Conservation (phyloP, 2,888 invertebrate genomes). For the Drosophila atroscutellata region DNA sequence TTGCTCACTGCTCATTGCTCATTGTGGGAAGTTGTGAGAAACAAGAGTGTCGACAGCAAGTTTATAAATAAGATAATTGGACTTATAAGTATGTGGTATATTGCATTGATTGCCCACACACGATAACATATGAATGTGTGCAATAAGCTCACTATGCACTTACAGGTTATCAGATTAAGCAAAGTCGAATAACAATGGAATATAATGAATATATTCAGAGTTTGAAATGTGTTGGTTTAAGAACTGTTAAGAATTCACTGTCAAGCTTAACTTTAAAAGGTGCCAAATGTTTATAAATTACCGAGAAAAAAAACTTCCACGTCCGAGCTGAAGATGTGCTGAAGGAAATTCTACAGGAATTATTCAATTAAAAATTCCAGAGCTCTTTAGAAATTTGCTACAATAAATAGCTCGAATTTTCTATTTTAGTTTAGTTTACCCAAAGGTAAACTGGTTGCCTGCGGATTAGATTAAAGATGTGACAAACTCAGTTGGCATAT, state of each 20-base stretch:
- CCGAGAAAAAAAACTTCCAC: neutral
- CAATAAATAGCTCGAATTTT: neutral
- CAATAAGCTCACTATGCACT: slow-evolving; percentile 1
- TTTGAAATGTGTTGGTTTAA: neutral
- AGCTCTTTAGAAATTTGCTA: neutral
- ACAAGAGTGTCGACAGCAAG: slow-evolving; percentile 53
- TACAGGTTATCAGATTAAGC: slow-evolving; percentile 14
- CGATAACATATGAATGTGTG: slow-evolving; percentile 8
- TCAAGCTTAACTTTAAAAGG: neutral
- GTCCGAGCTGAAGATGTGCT: neutral
- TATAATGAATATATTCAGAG: neutral
- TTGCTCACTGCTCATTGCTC: slow-evolving; percentile 14
- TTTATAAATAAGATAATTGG: slow-evolving; percentile 58
- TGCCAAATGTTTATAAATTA: neutral
- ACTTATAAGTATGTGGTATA: slow-evolving; percentile 15
- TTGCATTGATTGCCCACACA: slow-evolving; percentile 38
- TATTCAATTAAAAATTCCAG: neutral
- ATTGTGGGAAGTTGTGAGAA: slow-evolving; percentile 45
- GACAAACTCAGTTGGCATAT: slow-evolving; percentile 24
- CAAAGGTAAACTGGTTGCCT: neutral
- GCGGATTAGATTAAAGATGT: slow-evolving; percentile 2
- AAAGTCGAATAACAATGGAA: slow-evolving; percentile 7
- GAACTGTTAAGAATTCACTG: neutral
- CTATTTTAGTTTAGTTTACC: neutral
- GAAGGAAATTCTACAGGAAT: neutral